A percentile compares a stretch with the other conserved stretches of the same genome.
These are phyloP conservation scores for Mechanitis messenoides DNA, from an alignment of 2,888 invertebrate species.

Conservation along the genomic window DNA sequence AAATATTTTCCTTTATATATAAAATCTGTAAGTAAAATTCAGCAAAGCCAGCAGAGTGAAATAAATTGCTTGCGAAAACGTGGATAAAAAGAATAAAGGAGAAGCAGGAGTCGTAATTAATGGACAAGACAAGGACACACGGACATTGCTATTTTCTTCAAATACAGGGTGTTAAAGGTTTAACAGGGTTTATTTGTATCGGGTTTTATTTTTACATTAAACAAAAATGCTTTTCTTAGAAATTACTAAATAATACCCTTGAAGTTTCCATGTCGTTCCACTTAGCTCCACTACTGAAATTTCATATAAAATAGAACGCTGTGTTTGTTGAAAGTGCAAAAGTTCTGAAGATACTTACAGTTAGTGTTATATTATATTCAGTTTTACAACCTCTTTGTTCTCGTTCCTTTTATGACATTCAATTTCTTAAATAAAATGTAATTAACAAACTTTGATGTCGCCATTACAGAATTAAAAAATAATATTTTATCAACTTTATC, in stretches of 20 bases:
- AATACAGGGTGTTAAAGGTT: constrained; percentile 6
- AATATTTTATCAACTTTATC: not conserved
- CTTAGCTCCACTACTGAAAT: not conserved
- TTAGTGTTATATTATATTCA: constrained; percentile 4
- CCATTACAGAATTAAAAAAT: not conserved
- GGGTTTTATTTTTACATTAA: not conserved
- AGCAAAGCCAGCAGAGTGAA: constrained; percentile 48
- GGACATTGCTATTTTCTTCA: constrained; percentile 4
- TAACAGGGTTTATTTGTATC: constrained; percentile 2
- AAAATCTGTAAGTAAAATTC: constrained; percentile 58
- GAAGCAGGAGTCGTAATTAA: constrained; percentile 59
- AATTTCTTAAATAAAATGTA: not conserved
- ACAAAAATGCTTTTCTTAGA: not conserved
- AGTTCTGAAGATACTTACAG: not conserved
- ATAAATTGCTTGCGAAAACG: constrained; percentile 58
- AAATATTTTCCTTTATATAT: constrained; percentile 22
- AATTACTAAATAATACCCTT: not conserved
- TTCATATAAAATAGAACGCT: not conserved
- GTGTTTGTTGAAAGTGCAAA: constrained; percentile 3
- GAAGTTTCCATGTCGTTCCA: not conserved
- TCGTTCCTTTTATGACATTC: not conserved
- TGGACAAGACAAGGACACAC: constrained; percentile 37
- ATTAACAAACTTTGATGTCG: not conserved
- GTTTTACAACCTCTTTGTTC: not conserved
- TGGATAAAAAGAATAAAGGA: constrained; percentile 48